Evolutionary conservation across 2,797 vertebrate genomes (phyloP).

Genomic region (Sebastiscus albofasciatus): DNA sequence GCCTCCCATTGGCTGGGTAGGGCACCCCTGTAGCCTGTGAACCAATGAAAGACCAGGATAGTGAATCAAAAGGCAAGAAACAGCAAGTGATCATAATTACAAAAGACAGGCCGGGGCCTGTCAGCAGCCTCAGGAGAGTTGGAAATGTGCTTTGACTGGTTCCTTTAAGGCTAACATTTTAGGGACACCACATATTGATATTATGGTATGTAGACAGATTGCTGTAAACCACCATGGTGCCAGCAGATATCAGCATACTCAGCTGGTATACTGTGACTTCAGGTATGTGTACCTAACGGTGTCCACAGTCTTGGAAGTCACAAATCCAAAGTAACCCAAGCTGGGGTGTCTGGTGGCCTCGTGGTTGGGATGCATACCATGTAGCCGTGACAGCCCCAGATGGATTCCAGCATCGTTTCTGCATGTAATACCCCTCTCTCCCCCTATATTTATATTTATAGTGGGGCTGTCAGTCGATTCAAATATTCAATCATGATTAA

Average conservation of each 20-base stretch:
- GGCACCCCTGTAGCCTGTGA: constrained; percentile 86
- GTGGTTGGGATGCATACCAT: neutral
- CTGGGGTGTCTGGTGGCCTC: neutral
- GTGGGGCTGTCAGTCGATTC: no score
- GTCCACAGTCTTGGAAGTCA: neutral
- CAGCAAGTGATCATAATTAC: neutral
- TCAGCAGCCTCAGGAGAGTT: neutral
- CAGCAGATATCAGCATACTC: neutral
- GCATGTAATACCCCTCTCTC: fast-evolving
- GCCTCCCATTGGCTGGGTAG: constrained; percentile 93
- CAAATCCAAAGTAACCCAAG: neutral
- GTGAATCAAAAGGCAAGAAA: neutral
- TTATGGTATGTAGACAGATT: neutral
- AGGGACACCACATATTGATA: neutral
- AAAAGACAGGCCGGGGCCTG: neutral
- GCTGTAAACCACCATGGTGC: no score
- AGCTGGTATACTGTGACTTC: neutral
- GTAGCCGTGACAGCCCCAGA: fast-evolving
- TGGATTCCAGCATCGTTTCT: no score
- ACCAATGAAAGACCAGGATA: constrained; percentile 5
- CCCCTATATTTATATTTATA: no score
- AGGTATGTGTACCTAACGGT: neutral
- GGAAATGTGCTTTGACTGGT: neutral
- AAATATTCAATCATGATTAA: no score
- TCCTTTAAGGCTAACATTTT: neutral